Evolutionary conservation across 2,797 vertebrate genomes (phyloP).

Genomic region (Manis pentadactyla): DNA sequence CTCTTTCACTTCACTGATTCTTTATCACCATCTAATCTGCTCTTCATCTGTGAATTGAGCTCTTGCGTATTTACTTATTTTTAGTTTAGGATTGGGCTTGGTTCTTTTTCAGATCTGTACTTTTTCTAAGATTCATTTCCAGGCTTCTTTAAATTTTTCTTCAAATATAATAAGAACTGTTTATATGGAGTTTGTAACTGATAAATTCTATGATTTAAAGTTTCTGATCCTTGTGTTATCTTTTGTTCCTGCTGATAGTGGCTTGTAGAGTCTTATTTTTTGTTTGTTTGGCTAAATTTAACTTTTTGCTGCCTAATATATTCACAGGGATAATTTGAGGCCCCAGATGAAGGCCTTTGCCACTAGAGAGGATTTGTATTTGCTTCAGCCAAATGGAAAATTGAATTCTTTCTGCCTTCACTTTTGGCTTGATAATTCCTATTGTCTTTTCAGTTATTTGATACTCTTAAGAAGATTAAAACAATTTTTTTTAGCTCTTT

Average conservation of each 20-base stretch:
- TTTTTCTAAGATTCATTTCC: neutral
- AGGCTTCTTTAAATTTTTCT: constrained; percentile 32
- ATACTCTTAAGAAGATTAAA: neutral
- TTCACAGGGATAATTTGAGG: neutral
- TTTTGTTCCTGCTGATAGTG: neutral
- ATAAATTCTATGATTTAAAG: constrained; percentile 18
- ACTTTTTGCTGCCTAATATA: neutral
- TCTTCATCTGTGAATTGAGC: neutral
- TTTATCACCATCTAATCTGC: neutral
- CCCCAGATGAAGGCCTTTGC: neutral
- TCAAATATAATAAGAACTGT: neutral
- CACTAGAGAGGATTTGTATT: neutral
- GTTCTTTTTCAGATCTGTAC: neutral
- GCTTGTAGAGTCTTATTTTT: neutral
- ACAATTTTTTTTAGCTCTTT: constrained; percentile 6
- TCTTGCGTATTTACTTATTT: neutral
- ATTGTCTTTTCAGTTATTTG: neutral
- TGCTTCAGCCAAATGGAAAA: neutral
- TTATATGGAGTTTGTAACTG: neutral
- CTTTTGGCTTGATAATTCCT: constrained; percentile 17
- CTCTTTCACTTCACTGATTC: neutral
- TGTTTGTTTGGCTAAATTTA: neutral
- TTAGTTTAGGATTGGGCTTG: constrained; percentile 5
- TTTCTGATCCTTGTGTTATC: neutral
- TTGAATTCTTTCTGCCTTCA: constrained; percentile 8